Evolutionary conservation across 2,888 invertebrate genomes (phyloP), one percentile per base, ranked within the genome.

Genomic region (Oligia strigilis): DNA sequence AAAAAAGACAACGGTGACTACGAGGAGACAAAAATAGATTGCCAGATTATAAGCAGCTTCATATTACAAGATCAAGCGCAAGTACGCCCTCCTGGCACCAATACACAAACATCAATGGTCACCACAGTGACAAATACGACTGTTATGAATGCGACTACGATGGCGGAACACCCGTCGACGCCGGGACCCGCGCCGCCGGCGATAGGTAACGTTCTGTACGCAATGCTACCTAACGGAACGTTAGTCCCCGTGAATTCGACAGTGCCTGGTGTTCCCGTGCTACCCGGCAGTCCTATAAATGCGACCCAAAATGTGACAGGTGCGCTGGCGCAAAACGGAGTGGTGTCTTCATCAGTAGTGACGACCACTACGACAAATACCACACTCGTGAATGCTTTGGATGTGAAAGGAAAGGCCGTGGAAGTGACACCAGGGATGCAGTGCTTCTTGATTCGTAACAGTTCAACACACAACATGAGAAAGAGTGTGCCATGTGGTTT

Each of bases 11-110:
- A 96, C 80, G 96, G 96, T 1, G 95, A 95, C 75, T 96, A 95
- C 77, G 96, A 96, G 84, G 96, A 96, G 90, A 96, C 96, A 0
- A 95, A 83, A 93, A 96, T 96, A 78, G 94, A 96, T 81, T 96
- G 96, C 83, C 93, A 95, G 78, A 90, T 96, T 82, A 96, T 96
- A 82, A 92, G 95, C 11, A 95, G 96, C 89, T 96, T 95, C 78
- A 96, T 96, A 82, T 92, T 92, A 64, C 91, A 94, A 91, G 95
- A 94, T 65, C 88, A 92, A 78, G 90, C 89, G 64, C 88, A 89
- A 67, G 85, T 89, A 60, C 90, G 87, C 49, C 84, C 84, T 76
- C 85, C 88, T 73, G 92, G 90, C 40, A 91, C 91, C 3, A 95
- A 95, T 77, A 91, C 92, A 9, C 93, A 94, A 23, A 86, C 91